Base-by-base conservation (phyloP, 2,797 vertebrate genomes). In the Naso thynnoides region DNA sequence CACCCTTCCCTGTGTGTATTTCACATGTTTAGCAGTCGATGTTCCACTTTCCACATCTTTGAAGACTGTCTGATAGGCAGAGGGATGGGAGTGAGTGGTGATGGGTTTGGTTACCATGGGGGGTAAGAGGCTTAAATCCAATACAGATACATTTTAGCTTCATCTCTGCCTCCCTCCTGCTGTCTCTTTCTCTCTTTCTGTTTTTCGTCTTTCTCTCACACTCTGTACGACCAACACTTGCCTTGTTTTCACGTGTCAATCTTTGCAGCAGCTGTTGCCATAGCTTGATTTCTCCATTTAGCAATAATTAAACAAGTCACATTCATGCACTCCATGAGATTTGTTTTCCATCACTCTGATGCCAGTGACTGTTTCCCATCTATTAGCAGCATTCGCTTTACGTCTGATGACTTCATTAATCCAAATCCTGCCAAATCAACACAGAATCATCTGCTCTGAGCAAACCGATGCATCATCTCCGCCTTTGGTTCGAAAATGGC, bases 111-210 rank as follows among this genome's bases (percentile, higher is more conserved):
- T 73, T 79, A 84, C 73, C 45, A 66, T 72, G 69, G 70, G 69
- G 72, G 68, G 54, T 86, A 89, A 91, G 91, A 89, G 83, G 90
- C 88, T 94, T 92, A 91, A 84, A 85, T 87, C 83, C 79, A 86
- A 89, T 78, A 86, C 87, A 86, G 65, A 85, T 79, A 85, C 74
- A 79, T 86, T 85, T 86, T 67, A 83, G 71, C 70, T 83, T 55
- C 54, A 74, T 77, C 53, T 79, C 64, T 67, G n/a, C 75, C 76
- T 53, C 26, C 81, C 69, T 39, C 53, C 41, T 29, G 16, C 75
- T 56, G 56, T 24, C 48, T 48, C 63, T 45, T 48, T 64, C 23
- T 47, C 8, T 53, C 70, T 60, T 50, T 72, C 49, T 71, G 3
- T 44, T 10, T 71, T 56, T 70, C 56, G 19, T 60, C 49, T 42